Evolutionary conservation across 2,888 invertebrate genomes (phyloP).

Genomic region (Pycnomerus fuliginosus): DNA sequence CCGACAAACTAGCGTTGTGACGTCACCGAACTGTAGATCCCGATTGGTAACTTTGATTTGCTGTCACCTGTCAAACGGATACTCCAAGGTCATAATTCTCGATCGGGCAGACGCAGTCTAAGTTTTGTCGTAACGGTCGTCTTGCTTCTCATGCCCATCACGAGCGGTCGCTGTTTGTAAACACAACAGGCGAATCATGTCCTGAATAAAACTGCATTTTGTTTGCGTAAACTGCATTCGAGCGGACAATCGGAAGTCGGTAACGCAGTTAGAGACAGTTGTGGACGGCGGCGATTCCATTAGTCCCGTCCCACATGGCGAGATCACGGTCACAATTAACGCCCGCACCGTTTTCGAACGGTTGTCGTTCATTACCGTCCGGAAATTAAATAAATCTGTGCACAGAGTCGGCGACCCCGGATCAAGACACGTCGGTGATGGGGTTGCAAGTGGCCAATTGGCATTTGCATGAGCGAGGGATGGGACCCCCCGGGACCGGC

Average conservation of each 20-base stretch:
- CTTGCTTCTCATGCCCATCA: slow-evolving; percentile 48
- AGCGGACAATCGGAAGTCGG: slow-evolving; percentile 22
- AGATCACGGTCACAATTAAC: slow-evolving; percentile 23
- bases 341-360: slow-evolving; percentile 26
- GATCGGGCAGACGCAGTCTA: no score
- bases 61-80: no score
- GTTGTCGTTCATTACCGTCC: slow-evolving; percentile 42
- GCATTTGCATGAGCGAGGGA: slow-evolving; percentile 46
- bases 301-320: slow-evolving; percentile 22
- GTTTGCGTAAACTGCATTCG: slow-evolving; percentile 20
- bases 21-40: no score
- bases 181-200: slow-evolving; percentile 51
- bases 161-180: slow-evolving; percentile 49
- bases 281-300: slow-evolving; percentile 24
- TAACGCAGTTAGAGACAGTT: slow-evolving; percentile 19
- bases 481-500: slow-evolving; percentile 42
- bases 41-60: no score
- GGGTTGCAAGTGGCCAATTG: slow-evolving; percentile 51
- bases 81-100: no score
- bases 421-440: slow-evolving; percentile 28
- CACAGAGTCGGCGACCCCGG: slow-evolving; percentile 36
- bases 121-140: no score
- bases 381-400: slow-evolving; percentile 48
- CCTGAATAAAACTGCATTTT: slow-evolving; percentile 45
- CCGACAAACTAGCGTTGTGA: no score